A percentile compares a stretch with the other conserved stretches of the same genome.
These are phyloP conservation scores for Paralinhomoeus sp. DNA, from an alignment of 2,888 invertebrate species.

Conservation along the genomic window DNA sequence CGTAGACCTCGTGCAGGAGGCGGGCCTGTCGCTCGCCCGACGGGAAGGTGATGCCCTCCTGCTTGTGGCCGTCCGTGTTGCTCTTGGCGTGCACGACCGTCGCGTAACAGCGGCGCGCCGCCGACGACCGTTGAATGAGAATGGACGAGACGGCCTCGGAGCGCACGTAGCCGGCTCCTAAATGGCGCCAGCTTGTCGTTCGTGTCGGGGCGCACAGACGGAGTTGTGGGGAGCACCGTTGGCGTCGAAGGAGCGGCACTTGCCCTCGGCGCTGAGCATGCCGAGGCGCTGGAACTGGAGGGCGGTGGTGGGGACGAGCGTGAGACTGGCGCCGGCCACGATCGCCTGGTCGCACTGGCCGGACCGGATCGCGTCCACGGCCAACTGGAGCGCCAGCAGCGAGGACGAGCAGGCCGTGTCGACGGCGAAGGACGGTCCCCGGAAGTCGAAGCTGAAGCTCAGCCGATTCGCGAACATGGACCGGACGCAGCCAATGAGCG, in stretches of 20 bases:
- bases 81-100: conserved; percentile 50
- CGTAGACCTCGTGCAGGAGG: conserved; percentile 47
- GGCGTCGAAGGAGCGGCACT: neutral
- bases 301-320: conserved; percentile 67
- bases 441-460: conserved; percentile 64
- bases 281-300: conserved; percentile 75
- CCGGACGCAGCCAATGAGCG: conserved; percentile 67
- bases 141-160: neutral
- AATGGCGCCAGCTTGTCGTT: neutral
- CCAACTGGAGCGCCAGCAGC: conserved; percentile 9
- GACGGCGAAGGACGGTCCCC: conserved; percentile 66
- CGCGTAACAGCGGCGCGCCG: conserved; percentile 21
- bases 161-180: neutral
- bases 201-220: no score
- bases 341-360: conserved; percentile 87
- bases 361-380: conserved; percentile 43
- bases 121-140: conserved; percentile 15
- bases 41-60: conserved; percentile 39
- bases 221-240: neutral
- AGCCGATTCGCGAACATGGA: conserved; percentile 75
- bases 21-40: conserved; percentile 42
- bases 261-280: conserved; percentile 71
- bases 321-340: conserved; percentile 72
- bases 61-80: conserved; percentile 78
- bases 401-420: conserved; percentile 73